Evolutionary conservation across 2,888 invertebrate species (phyloP).

Genomic region (Athetis lepigone): DNA sequence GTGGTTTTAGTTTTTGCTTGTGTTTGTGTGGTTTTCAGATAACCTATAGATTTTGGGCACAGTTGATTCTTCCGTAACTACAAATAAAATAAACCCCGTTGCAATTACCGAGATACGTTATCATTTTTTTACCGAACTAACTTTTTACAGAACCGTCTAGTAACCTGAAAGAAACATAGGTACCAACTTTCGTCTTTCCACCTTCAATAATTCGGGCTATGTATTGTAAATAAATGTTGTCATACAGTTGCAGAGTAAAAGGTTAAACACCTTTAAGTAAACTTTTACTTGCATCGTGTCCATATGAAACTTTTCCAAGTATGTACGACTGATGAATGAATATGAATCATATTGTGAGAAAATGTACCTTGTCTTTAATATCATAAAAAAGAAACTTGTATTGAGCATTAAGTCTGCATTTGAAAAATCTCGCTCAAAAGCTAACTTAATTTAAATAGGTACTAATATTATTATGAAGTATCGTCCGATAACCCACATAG

Average conservation of each 20-base stretch:
- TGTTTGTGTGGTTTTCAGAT: too few species aligned
- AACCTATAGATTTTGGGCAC: too few species aligned
- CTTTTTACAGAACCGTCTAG: not conserved
- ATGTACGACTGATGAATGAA: too few species aligned
- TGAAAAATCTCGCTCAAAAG: not conserved
- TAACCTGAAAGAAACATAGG: not conserved
- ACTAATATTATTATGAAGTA: not conserved
- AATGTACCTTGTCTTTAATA: slow-evolving; percentile 3
- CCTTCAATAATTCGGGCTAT: not conserved
- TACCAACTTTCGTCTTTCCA: not conserved
- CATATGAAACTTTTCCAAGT: slow-evolving; percentile 4
- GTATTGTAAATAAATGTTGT: not conserved
- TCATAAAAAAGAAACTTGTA: not conserved
- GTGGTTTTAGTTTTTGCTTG: too few species aligned
- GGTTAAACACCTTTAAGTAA: not conserved
- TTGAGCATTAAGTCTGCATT: slow-evolving; percentile 1
- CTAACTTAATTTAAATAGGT: not conserved
- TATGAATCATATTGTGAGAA: too few species aligned
- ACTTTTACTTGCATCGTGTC: not conserved
- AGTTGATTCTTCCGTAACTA: too few species aligned
- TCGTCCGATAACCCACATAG: slow-evolving; percentile 36
- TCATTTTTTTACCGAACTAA: too few species aligned
- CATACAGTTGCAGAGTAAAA: not conserved
- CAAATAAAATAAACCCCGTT: not conserved
- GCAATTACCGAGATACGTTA: not conserved